These are phyloP conservation scores for Sicus ferrugineus DNA, from an alignment of 2,888 invertebrate species.

Conservation along the genomic window DNA sequence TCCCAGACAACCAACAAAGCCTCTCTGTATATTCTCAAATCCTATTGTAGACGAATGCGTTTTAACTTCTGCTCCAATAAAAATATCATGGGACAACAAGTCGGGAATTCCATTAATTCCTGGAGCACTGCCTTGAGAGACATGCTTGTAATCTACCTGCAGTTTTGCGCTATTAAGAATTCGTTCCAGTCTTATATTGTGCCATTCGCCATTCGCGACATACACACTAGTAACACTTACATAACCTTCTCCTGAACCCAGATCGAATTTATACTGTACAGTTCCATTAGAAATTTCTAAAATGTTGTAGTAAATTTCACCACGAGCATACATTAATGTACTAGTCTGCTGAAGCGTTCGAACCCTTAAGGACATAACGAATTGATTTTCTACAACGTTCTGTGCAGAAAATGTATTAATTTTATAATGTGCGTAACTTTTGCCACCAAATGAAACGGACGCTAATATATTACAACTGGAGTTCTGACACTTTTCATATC, in stretches of 20 bases:
- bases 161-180: constrained; percentile 82
- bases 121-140: constrained; percentile 79
- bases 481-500: constrained; percentile 72
- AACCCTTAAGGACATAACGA: constrained; percentile 80
- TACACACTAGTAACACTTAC: constrained; percentile 79
- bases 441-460: constrained; percentile 82
- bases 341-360: constrained; percentile 86
- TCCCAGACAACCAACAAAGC: constrained; percentile 92
- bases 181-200: constrained; percentile 79
- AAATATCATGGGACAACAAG: constrained; percentile 82
- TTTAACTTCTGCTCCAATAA: constrained; percentile 83
- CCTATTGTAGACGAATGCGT: constrained; percentile 78
- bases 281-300: constrained; percentile 86
- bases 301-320: constrained; percentile 87
- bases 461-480: constrained; percentile 77
- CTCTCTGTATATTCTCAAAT: constrained; percentile 80
- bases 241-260: constrained; percentile 89
- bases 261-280: constrained; percentile 89
- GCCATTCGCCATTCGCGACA: constrained; percentile 88
- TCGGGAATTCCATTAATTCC: constrained; percentile 86
- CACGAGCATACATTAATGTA: constrained; percentile 84
- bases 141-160: constrained; percentile 78
- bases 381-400: constrained; percentile 80
- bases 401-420: constrained; percentile 73
- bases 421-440: constrained; percentile 81